Conservation (phyloP, 2,888 invertebrate genomes). For the Nematopogon swammerdamellus region DNA sequence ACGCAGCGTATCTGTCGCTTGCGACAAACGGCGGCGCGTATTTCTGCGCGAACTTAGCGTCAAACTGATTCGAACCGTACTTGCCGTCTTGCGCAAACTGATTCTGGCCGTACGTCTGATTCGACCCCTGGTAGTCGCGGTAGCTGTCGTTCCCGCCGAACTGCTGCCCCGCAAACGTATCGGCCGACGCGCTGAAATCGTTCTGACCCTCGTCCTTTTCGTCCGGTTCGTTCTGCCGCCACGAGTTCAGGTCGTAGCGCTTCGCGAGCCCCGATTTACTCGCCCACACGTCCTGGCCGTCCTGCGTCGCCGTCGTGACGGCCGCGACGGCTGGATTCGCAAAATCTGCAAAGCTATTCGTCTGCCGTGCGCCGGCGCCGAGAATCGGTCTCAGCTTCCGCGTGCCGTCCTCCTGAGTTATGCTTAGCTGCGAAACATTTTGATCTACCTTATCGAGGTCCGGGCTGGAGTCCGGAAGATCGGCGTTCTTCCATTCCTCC, state of each 20-base stretch:
- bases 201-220: conserved; percentile 26
- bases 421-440: conserved; percentile 31
- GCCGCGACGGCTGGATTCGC: background rate
- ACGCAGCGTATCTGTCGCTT: too few species aligned
- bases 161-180: conserved; percentile 23
- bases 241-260: conserved; percentile 41
- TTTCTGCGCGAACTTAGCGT: background rate
- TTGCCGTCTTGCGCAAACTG: too few species aligned
- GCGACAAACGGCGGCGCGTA: too few species aligned
- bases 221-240: conserved; percentile 33
- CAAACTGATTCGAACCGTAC: too few species aligned
- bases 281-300: conserved; percentile 21
- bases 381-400: conserved; percentile 42
- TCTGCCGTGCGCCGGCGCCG: conserved; percentile 38
- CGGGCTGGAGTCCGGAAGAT: conserved; percentile 6
- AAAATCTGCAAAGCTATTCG: background rate
- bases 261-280: conserved; percentile 29
- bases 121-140: too few species aligned
- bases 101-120: too few species aligned
- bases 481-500: conserved; percentile 15
- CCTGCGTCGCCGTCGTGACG: background rate
- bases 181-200: conserved; percentile 30
- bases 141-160: background rate
- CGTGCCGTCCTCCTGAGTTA: conserved; percentile 27
- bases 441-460: conserved; percentile 27